Evolutionary conservation across 2,113 vertebrate species (phyloP).

Genomic region (Nothocercus julius): DNA sequence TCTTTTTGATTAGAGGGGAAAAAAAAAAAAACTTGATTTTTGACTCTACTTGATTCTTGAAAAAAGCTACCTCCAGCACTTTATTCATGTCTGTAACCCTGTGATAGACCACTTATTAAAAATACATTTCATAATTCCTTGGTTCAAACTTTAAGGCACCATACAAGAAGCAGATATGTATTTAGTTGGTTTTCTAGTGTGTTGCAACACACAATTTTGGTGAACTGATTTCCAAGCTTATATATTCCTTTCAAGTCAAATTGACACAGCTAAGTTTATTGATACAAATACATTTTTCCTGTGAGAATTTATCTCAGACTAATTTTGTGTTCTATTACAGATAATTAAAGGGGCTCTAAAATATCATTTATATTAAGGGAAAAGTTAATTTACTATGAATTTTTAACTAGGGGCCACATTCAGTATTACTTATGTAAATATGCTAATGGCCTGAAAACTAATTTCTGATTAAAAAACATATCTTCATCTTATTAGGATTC

Average conservation of each 20-base stretch:
- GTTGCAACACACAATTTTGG: neutral
- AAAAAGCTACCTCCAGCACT: neutral
- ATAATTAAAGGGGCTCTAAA: constrained; percentile 17
- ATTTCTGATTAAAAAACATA: neutral
- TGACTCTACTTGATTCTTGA: constrained; percentile 29
- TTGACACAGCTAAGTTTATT: neutral
- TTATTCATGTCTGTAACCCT: constrained; percentile 8
- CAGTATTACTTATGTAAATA: constrained; percentile 5
- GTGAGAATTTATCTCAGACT: neutral
- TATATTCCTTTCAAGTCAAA: neutral
- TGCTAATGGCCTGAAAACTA: constrained; percentile 10
- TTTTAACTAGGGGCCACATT: neutral
- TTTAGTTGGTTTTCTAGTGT: neutral
- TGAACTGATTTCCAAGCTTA: neutral
- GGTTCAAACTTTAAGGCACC: neutral
- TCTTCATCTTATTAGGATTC: neutral
- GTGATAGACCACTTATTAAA: neutral
- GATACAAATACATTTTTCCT: neutral
- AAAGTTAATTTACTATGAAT: constrained; percentile 33
- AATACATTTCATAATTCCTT: neutral
- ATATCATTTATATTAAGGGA: neutral
- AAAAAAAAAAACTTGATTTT: no score
- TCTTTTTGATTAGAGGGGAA: neutral
- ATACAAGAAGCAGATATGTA: neutral
- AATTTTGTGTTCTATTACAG: neutral